phyloP scores from a whole-genome alignment of 1,140 invertebrate species.

The Drosophila willistoni region DNA sequence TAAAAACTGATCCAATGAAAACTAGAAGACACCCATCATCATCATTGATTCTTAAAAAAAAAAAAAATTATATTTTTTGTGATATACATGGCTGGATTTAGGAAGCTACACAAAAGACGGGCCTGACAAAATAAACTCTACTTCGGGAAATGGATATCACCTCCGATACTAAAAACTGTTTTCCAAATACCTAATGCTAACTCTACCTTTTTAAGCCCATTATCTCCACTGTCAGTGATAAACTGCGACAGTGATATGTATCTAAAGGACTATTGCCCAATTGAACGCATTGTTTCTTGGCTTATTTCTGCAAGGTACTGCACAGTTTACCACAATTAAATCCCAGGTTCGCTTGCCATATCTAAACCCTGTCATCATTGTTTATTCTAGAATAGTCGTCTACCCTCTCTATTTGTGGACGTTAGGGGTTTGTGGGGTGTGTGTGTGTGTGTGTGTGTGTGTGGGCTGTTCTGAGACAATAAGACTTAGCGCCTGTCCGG shows the following conservation, averaged over 20 bases:
- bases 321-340: constrained; percentile 27
- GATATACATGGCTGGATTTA: too few relatives aligned
- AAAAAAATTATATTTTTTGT: too few relatives aligned
- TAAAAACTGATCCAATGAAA: background rate
- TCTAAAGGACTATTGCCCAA: too few relatives aligned
- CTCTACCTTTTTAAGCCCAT: background rate
- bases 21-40: too few relatives aligned
- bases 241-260: background rate
- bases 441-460: constrained; percentile 13
- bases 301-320: background rate
- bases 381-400: constrained; percentile 53
- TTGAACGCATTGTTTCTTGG: too few relatives aligned
- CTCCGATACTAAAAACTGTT: too few relatives aligned
- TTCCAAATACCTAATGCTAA: too few relatives aligned
- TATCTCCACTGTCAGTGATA: background rate
- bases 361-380: constrained; percentile 56
- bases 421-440: too few relatives aligned
- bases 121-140: too few relatives aligned
- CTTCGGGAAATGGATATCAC: too few relatives aligned
- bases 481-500: constrained; percentile 52
- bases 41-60: too few relatives aligned
- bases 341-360: constrained; percentile 26
- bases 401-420: background rate
- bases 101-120: too few relatives aligned
- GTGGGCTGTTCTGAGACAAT: constrained; percentile 39